Conservation (phyloP, 1,140 invertebrate genomes). For the Pseudomyrmex concolor region DNA sequence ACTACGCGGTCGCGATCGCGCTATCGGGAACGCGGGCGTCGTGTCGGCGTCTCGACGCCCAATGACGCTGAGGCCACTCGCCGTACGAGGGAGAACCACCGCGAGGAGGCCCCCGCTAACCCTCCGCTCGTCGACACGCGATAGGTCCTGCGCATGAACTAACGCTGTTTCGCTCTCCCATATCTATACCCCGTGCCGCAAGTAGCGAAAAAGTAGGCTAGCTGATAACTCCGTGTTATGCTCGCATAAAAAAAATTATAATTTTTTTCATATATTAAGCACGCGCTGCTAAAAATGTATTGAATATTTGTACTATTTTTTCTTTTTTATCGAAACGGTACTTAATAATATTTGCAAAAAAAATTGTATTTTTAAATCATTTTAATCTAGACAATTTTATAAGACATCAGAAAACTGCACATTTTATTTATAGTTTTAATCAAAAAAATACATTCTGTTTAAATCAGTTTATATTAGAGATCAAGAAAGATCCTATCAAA, state of each 20-base stretch:
- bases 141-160: slow-evolving; percentile 69
- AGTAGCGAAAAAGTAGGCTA: slow-evolving; percentile 13
- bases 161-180: neutral
- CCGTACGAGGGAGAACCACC: slow-evolving; percentile 68
- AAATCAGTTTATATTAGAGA: too few species aligned
- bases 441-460: too few species aligned
- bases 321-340: too few species aligned
- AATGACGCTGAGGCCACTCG: slow-evolving; percentile 76
- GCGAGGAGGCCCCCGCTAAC: slow-evolving; percentile 49
- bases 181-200: slow-evolving; percentile 35
- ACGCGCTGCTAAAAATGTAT: too few species aligned
- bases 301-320: too few species aligned
- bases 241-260: neutral
- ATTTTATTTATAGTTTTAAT: too few species aligned
- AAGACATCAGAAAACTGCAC: too few species aligned
- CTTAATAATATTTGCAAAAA: too few species aligned
- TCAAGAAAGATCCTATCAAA: too few species aligned
- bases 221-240: neutral
- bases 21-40: slow-evolving; percentile 71
- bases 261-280: too few species aligned
- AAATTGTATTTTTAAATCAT: too few species aligned
- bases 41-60: slow-evolving; percentile 80
- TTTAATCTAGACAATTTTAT: too few species aligned
- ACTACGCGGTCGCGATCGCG: slow-evolving; percentile 63
- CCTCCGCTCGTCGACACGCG: slow-evolving; percentile 57